Evolutionary conservation across 2,797 vertebrate genomes (phyloP), one percentile per base, ranked within the genome.

Genomic region (Adrianichthys oophorus): DNA sequence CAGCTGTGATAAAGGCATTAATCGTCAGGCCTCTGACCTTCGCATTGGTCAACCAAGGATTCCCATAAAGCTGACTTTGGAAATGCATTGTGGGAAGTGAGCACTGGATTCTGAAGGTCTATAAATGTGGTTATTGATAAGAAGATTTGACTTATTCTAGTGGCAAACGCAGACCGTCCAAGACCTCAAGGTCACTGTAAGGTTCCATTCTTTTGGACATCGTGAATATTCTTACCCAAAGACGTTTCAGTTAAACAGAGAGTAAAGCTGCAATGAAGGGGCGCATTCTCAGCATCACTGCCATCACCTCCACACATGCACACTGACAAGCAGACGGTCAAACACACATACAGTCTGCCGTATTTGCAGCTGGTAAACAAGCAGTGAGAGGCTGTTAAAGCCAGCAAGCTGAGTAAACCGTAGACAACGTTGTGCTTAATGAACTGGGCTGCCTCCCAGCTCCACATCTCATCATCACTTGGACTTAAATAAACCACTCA

Each of bases 391-490:
- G 85, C 85, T 70, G 83, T 87, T 85, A 83, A 84, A 88, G 84
- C 81, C 81, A 62, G 82, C 88, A 91, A 89, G 89, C 89, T 90
- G 89, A 84, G 88, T 68, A 90, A 88, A 91, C 89, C 84, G 45
- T 58, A 78, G 87, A 85, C 84, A 76, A 86, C 76, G 56, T 74
- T 78, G 83, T 65, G 83, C 80, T 87, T 90, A 88, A 89, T 90
- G 85, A 89, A 89, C 76, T 86, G 85, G 86, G 85, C 87, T 74
- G 78, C 82, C 82, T 86, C 86, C 87, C 85, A 88, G 84, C 83
- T 72, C 84, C 83, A 85, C 85, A 85, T 80, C 87, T 89, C 88
- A 89, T 88, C 87, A 84, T 82, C 85, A 72, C 83, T 79, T 79
- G 85, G 83, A 82, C 80, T 86, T 81, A 85, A 86, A 87, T 82